Conservation (phyloP, 2,888 invertebrate genomes). For the Drosophila histrio region DNA sequence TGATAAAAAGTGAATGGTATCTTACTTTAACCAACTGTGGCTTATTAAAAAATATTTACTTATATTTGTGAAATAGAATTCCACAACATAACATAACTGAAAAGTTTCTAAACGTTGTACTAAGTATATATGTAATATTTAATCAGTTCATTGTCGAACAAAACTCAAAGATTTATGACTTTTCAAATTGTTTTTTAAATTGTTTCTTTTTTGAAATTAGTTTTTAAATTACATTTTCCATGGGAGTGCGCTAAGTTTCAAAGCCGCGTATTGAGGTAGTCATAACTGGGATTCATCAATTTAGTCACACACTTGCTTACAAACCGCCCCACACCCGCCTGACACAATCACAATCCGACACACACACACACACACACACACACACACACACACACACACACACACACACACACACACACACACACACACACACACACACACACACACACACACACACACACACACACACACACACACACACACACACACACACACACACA, state of each 20-base stretch:
- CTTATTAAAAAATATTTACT: too few relatives aligned
- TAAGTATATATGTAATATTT: too few relatives aligned
- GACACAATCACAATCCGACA: too few relatives aligned
- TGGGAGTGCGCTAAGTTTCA: not conserved
- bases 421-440: not conserved
- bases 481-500: not conserved
- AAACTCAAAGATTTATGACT: not conserved
- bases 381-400: not conserved
- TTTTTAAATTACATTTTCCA: not conserved
- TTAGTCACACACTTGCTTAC: not conserved
- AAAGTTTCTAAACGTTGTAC: too few relatives aligned
- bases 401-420: not conserved
- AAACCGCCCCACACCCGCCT: not conserved
- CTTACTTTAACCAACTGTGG: too few relatives aligned
- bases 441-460: not conserved
- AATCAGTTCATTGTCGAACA: not conserved
- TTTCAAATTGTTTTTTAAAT: not conserved
- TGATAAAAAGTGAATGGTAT: too few relatives aligned
- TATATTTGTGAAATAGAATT: too few relatives aligned
- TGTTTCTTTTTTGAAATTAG: not conserved
- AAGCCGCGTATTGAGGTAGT: not conserved
- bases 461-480: not conserved
- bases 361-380: not conserved
- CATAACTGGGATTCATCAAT: constrained; percentile 2
- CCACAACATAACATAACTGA: too few relatives aligned